phyloP scores from a whole-genome alignment of 1,140 invertebrate species.

The Galendromus occidentalis region DNA sequence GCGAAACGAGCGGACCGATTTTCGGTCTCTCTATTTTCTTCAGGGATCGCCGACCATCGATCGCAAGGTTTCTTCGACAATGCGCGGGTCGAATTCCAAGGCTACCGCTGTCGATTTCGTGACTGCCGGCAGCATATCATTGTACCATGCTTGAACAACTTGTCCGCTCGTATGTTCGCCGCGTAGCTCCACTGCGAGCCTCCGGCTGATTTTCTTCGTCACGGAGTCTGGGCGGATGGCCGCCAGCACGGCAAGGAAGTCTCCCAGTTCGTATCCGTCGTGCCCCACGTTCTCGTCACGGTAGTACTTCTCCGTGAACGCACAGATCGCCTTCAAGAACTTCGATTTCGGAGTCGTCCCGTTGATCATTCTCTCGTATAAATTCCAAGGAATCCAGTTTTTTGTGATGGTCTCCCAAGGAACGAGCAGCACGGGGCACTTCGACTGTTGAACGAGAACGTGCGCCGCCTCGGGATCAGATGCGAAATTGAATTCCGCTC shows the following conservation, averaged over 20 bases:
- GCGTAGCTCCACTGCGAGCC: background rate
- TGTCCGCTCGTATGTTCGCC: background rate
- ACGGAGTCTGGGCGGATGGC: background rate
- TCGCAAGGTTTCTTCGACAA: background rate
- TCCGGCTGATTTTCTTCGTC: background rate
- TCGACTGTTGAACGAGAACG: constrained; percentile 37
- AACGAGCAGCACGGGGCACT: constrained; percentile 35
- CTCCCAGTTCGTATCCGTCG: constrained; percentile 1
- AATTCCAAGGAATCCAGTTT: background rate
- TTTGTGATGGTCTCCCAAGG: constrained; percentile 40
- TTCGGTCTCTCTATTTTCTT: too few species aligned
- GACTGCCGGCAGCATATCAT: background rate
- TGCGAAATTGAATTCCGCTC: constrained; percentile 44
- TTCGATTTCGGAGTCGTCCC: background rate
- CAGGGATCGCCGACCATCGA: background rate
- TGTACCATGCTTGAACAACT: background rate
- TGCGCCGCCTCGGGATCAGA: constrained; percentile 42
- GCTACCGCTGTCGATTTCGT: background rate
- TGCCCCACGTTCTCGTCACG: background rate
- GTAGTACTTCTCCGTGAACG: background rate
- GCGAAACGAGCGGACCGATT: too few species aligned
- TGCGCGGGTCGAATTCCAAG: background rate
- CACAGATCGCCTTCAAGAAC: background rate
- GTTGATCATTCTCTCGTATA: background rate
- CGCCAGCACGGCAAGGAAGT: background rate